Base-by-base conservation (phyloP, 2,797 vertebrate genomes). In the Knipowitschia caucasica region DNA sequence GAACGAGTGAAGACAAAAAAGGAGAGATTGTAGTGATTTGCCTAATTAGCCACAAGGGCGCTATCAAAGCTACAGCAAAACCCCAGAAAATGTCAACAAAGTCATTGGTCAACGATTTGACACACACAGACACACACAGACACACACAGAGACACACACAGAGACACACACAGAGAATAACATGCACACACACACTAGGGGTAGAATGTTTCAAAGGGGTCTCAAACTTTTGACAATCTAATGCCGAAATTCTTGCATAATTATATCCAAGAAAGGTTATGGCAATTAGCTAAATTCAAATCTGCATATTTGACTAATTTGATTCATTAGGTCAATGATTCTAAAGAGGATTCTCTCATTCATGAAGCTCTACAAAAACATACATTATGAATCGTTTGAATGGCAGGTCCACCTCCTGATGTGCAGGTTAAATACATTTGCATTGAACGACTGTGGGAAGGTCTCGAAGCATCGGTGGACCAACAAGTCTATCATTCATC, bases 21-120 rank as follows among this genome's bases (percentile, higher is more conserved):
- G 60, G 53, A 14, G 42, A 77, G 45, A 80, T 72, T 53, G 34
- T 56, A 59, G 59, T 72, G 69, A 72, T 62, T 46, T 43, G 72
- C 55, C 80, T 80, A 83, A 88, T 85, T 79, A 76, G 74, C 51
- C 69, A 75, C 77, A 78, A 78, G 76, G 74, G 82, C 65, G 53
- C 64, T 80, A 47, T 83, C 80, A 59, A 56, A 62, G 69, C 72
- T 75, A 57, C 65, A 24, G 53, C 25, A 72, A 69, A 83, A 64
- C 73, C 82, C 81, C 80, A 82, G 81, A 84, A 88, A 87, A 89
- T 80, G 85, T 81, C 85, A 84, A 75, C 75, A 75, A 78, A 84
- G 88, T 85, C 84, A 77, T 46, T 78, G 75, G 71, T 86, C 83
- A 74, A 80, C 81, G 77, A 87, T 75, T 80, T 76, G 71, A 62